Evolutionary conservation across 2,888 invertebrate species (phyloP), one percentile per base, ranked within the genome.

Genomic region (Zaprionus bogoriensis): DNA sequence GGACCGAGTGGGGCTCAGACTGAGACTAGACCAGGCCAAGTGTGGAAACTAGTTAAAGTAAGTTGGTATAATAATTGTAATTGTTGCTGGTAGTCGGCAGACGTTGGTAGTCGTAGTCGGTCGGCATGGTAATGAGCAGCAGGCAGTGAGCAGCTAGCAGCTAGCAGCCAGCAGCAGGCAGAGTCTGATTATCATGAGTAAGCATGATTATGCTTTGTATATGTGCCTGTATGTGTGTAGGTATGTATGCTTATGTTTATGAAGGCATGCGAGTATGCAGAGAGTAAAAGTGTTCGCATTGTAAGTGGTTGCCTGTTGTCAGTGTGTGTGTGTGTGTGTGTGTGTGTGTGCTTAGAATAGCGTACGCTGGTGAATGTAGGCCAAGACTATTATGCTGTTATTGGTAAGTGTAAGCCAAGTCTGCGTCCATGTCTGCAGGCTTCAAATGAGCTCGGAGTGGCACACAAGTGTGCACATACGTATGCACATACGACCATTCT

Each of bases 41-140:
- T 87, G 83, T 87, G 82, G 86, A 85, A 83, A 87, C 80, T 81
- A 87, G 80, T 81, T 81, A 71, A 87, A 74, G 67, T 67, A 50
- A 67, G 75, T 77, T 61, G 70, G 77, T 77, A 81, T 77, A 70
- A 85, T 81, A 81, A 84, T 81, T 84, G 68, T 82, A 70, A 84
- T 67, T 69, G 71, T 64, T 52, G 68, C 54, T 75, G 65, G 36
- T 64, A 50, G 79, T 55, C 63, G 77, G 38, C 74, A 57, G 41
- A 52, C 59, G n/a, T n/a, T 55, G 58, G 30, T 38, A 32, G 36
- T 14, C 36, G 14, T n/a, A n/a, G 9, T 9, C 36, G 3, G 6
- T 9, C 12, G 62, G 58, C 62, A 72, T 72, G 73, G 71, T 63
- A 72, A 72, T 73, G 73, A 72, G 73, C 74, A 9, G 25, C n/a